A percentile compares a stretch with the other conserved stretches of the same genome.
Evolutionary conservation across 2,888 invertebrate genomes (phyloP).

Genomic region (Drosophila eohydei): DNA sequence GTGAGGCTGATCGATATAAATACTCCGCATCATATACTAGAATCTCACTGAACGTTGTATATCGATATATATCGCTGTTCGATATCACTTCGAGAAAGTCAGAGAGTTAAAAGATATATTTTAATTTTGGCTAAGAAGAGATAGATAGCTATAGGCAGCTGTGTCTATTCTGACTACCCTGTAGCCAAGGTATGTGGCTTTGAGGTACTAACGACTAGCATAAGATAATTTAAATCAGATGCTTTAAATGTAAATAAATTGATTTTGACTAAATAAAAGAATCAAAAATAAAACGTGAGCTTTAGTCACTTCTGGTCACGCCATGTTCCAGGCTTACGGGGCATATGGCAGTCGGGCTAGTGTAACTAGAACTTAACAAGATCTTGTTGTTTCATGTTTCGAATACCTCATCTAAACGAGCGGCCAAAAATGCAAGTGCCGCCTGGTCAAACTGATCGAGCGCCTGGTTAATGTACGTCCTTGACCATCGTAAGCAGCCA

Average conservation of each 20-base stretch:
- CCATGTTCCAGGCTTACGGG: not conserved
- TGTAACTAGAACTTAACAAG: not conserved
- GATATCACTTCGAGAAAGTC: not conserved
- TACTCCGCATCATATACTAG: too few relatives aligned
- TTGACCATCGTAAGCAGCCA: slow-evolving; percentile 63
- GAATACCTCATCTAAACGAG: not conserved
- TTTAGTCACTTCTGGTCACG: not conserved
- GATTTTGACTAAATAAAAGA: too few relatives aligned
- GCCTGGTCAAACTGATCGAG: not conserved
- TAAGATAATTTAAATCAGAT: too few relatives aligned
- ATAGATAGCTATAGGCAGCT: not conserved
- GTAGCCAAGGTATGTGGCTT: too few relatives aligned
- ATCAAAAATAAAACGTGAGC: too few relatives aligned
- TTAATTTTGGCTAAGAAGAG: not conserved
- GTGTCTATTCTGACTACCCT: not conserved
- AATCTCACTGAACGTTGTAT: too few relatives aligned
- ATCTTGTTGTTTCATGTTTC: not conserved
- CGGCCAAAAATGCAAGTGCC: slow-evolving; percentile 30
- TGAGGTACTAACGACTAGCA: too few relatives aligned
- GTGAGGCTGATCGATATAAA: too few relatives aligned
- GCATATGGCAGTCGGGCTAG: not conserved
- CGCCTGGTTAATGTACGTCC: slow-evolving; percentile 67
- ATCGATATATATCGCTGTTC: slow-evolving; percentile 1
- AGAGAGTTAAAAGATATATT: not conserved
- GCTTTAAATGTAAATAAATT: too few relatives aligned